Conservation (phyloP, 2,888 invertebrate species). For the Drosophila ezoana region DNA sequence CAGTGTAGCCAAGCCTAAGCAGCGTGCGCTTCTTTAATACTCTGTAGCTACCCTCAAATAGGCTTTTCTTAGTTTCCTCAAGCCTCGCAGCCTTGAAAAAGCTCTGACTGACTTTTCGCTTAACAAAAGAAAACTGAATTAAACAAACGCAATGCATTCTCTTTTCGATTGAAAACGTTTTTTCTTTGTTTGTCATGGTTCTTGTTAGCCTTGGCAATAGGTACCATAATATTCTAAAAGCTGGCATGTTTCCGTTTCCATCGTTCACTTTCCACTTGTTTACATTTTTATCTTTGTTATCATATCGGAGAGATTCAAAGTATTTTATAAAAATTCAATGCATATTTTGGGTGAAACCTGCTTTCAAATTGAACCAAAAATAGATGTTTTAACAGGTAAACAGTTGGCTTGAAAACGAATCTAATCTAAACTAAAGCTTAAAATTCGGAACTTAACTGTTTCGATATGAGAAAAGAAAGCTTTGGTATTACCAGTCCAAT, state of each 20-base stretch:
- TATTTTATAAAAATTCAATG: slow-evolving; percentile 3
- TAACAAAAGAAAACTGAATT: not conserved
- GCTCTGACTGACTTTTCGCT: too few relatives aligned
- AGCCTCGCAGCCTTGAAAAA: too few relatives aligned
- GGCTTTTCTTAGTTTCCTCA: too few relatives aligned
- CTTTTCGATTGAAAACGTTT: not conserved
- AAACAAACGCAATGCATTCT: not conserved
- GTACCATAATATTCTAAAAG: not conserved
- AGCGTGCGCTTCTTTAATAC: too few relatives aligned
- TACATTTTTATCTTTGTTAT: slow-evolving; percentile 36
- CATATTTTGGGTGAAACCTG: slow-evolving; percentile 22
- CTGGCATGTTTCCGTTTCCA: slow-evolving; percentile 7
- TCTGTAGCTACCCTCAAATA: too few relatives aligned
- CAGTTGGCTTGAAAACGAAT: not conserved
- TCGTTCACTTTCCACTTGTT: slow-evolving; percentile 25
- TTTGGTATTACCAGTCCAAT: too few relatives aligned
- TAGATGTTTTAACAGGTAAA: not conserved
- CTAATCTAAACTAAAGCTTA: too few relatives aligned
- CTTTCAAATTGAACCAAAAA: slow-evolving; percentile 13
- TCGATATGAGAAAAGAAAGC: too few relatives aligned
- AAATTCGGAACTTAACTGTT: too few relatives aligned
- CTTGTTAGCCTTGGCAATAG: slow-evolving; percentile 12
- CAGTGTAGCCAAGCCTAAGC: too few relatives aligned
- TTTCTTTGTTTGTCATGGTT: not conserved
- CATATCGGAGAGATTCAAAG: slow-evolving; percentile 9